Base-by-base conservation (phyloP, 2,888 invertebrate genomes). In the Cetonia aurata region DNA sequence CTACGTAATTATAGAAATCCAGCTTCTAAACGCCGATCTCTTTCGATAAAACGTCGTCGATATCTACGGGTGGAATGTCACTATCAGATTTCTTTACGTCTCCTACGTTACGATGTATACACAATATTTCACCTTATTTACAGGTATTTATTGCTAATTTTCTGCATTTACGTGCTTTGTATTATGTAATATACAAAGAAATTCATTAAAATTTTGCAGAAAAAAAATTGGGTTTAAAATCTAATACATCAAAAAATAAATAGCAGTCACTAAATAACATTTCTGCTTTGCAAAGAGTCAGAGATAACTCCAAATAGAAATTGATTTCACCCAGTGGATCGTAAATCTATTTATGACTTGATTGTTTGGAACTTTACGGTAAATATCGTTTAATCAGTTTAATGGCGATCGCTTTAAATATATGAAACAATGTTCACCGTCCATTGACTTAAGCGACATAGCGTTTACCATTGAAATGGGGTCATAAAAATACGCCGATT, bases 1-100 rank as follows among this genome's bases (percentile, higher is more conserved):
- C 71, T 72, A 71, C 71, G 74, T 75, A 75, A 75, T 75, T 73
- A 74, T 73, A 75, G 75, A 75, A 74, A 74, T 75, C 73, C 75
- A 70, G 68, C 71, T 68, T 65, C 68, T 69, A 71, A 71, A 72
- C 71, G 60, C 57, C 71, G 72, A 74, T 74, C 71, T 74, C 65
- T 68, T 68, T 55, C 71, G 74, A 74, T 75, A 75, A 72, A 70
- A 72, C 65, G 73, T 67, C 66, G 59, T 37, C 53, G 73, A 73
- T 73, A 73, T 71, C 69, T 65, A 50, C 50, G 50, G 62, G 37
- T 65, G 62, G 62, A 65, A 65, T 65, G 50, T 65, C 62, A 50
- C 62, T 65, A 65, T 65, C 62, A 65, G 50, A 65, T 60, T 60
- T 60, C 60, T 60, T 60, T 25, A 46, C 50, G 48, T 41, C 62